Percentiles rank a stretch among this genome's conserved stretches.
Evolutionary conservation across 2,113 vertebrate species (phyloP).

Genomic region (Phalacrocorax carbo): DNA sequence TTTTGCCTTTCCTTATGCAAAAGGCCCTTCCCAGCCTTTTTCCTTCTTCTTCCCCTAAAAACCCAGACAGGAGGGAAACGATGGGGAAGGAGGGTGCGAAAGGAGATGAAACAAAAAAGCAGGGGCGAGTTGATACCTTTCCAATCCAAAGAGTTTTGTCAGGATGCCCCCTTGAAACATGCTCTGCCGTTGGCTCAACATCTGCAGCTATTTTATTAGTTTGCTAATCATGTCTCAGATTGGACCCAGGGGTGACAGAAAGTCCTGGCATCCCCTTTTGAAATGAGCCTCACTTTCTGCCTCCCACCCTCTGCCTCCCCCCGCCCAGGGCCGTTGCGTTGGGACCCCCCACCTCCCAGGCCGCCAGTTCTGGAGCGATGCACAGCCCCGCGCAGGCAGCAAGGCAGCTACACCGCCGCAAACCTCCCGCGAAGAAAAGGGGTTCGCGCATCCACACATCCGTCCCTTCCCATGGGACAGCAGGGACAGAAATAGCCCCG

Average conservation of each 20-base stretch:
- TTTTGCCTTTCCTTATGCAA: background rate
- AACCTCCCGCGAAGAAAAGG: fast-evolving
- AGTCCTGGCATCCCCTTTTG: background rate
- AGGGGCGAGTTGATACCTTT: background rate
- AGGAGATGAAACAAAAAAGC: background rate
- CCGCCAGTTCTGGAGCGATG: fast-evolving
- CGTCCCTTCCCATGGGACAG: background rate
- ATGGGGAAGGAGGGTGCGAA: background rate
- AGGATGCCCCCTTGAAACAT: background rate
- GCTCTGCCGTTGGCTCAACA: fast-evolving
- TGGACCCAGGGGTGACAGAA: background rate
- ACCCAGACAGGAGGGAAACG: background rate
- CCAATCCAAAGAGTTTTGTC: background rate
- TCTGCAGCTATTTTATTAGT: constrained; percentile 32
- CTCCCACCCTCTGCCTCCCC: background rate
- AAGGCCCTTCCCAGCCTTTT: background rate
- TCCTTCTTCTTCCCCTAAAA: background rate
- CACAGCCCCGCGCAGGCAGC: fast-evolving
- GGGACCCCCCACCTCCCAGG: background rate
- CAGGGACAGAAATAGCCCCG: fast-evolving
- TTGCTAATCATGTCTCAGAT: background rate
- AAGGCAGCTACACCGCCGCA: background rate
- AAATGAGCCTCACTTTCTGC: background rate
- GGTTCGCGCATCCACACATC: fast-evolving
- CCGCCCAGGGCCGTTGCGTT: fast-evolving